Evolutionary conservation across 2,113 vertebrate species (phyloP).

Genomic region (Esox niger): DNA sequence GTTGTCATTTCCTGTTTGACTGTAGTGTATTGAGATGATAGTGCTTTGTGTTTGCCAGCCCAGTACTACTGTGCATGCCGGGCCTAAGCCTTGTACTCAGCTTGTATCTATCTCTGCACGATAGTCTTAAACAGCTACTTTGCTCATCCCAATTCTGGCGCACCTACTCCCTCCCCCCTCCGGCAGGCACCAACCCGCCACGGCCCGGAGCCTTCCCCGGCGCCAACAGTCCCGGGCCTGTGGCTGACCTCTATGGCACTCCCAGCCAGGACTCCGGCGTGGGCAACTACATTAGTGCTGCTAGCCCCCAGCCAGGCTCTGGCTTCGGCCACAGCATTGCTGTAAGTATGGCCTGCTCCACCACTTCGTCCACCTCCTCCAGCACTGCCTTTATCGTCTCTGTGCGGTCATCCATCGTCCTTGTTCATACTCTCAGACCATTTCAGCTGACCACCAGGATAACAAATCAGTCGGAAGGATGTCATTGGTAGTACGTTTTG

Average conservation of each 20-base stretch:
- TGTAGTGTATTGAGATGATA: too few relatives aligned
- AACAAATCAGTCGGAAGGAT: too few relatives aligned
- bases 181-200: constrained; percentile 92
- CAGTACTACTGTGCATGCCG: constrained; percentile 68
- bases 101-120: constrained; percentile 82
- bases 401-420: not conserved
- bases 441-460: not conserved
- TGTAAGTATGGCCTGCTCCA: constrained; percentile 89
- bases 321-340: constrained; percentile 96
- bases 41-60: too few relatives aligned
- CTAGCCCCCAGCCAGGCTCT: constrained; percentile 96
- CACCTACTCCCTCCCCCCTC: constrained; percentile 85
- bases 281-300: constrained; percentile 98
- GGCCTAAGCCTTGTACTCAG: constrained; percentile 80
- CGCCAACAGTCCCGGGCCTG: constrained; percentile 96
- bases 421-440: not conserved
- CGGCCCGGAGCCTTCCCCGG: constrained; percentile 95
- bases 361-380: constrained; percentile 81
- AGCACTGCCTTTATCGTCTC: not conserved
- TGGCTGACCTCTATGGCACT: constrained; percentile 92
- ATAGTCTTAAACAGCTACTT: constrained; percentile 81
- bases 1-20: constrained; percentile 49
- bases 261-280: constrained; percentile 97
- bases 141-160: constrained; percentile 89
- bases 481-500: too few relatives aligned